Evolutionary conservation across 2,888 invertebrate genomes (phyloP).

Genomic region (Apoda limacodes): DNA sequence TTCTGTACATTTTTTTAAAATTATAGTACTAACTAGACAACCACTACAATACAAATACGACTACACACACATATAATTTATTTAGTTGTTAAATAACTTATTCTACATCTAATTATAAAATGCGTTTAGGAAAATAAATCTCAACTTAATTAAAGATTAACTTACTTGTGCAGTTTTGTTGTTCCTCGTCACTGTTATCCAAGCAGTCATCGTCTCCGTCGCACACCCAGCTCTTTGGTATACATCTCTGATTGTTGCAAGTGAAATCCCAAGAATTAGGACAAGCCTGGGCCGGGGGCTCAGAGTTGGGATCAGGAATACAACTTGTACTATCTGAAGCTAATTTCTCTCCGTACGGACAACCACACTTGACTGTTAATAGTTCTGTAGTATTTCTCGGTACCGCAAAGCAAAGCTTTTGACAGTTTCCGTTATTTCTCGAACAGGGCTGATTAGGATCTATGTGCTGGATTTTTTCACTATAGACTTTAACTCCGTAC

Average conservation of each 20-base stretch:
- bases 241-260: conserved; percentile 91
- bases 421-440: conserved; percentile 88
- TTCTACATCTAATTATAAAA: background rate
- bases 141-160: conserved; percentile 17
- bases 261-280: conserved; percentile 95
- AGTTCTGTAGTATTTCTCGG: conserved; percentile 71
- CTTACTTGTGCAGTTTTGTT: conserved; percentile 93
- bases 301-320: conserved; percentile 82
- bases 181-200: conserved; percentile 95
- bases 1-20: too few species aligned
- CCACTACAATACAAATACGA: too few species aligned
- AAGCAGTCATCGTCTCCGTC: conserved; percentile 97
- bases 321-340: conserved; percentile 78
- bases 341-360: conserved; percentile 92
- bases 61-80: too few species aligned
- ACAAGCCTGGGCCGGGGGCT: conserved; percentile 90
- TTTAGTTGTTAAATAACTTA: background rate
- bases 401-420: conserved; percentile 95
- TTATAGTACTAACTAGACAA: too few species aligned
- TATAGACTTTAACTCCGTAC: conserved; percentile 92
- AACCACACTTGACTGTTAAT: conserved; percentile 82
- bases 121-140: background rate
- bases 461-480: conserved; percentile 78
- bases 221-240: conserved; percentile 95
- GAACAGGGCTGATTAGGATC: conserved; percentile 84